Evolutionary conservation across 2,888 invertebrate genomes (phyloP), one percentile per base, ranked within the genome.

Genomic region (Phania funesta): DNA sequence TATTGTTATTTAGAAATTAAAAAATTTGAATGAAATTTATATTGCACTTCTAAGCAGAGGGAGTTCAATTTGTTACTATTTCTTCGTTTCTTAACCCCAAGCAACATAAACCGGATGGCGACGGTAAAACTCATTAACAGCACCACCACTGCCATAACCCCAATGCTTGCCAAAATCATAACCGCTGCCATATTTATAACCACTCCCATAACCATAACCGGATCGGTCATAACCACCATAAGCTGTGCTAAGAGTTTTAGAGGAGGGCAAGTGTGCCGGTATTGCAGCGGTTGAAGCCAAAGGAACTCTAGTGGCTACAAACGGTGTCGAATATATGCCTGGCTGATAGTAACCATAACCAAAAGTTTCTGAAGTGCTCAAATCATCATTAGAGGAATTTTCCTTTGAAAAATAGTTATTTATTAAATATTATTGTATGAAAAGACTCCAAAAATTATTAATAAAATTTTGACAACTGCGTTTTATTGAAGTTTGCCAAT

Each of bases 341-440:
- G 87, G 86, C 46, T 82, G 78, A 73, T 86, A 86, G 58, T 84
- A 87, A 20, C 87, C 87, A 74, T 86, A 86, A 6, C 86, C 87
- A 56, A 84, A 85, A 6, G 86, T 86, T 68, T 87, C 87, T 0
- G 86, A 84, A 20, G 85, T 85, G 32, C 80, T 86, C 0, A 87
- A 75, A 52, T 87, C 87, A 16, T 70, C 73, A 20, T 71, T 83
- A 38, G 78, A 22, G 20, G 76, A 44, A 18, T 81, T 81, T 26
- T 71, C 76, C 80, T 81, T 6, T 3, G 41, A 65, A 48, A 26
- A 32, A 32, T 18, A 24, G 3, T 13, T 6, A 41, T 26, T 7
- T 32, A 8, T 32, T 32, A 11, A 32, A 32, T 9, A 2, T 32
- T 32, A 32, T 32, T 5, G 32, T 16, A 16, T 26, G 5, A 48